phyloP scores from a whole-genome alignment of 2,113 vertebrate genomes.

The Etia nguti region DNA sequence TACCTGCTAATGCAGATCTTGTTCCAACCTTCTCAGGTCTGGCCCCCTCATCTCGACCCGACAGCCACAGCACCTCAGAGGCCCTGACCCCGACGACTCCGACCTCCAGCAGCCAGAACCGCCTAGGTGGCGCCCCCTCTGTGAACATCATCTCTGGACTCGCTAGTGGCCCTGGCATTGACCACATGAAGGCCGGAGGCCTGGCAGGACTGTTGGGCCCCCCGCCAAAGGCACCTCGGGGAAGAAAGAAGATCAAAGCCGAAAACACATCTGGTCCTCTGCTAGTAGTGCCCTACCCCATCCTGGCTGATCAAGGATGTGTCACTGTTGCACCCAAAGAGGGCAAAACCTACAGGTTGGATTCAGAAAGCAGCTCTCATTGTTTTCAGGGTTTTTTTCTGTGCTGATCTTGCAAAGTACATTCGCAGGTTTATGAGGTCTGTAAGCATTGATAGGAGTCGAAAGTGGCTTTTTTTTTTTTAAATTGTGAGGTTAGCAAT shows the following conservation, averaged over 20 bases:
- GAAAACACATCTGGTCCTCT: conserved; percentile 86
- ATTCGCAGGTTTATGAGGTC: neutral
- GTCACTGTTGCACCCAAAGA: conserved; percentile 86
- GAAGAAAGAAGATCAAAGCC: conserved; percentile 97
- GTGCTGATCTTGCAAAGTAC: neutral
- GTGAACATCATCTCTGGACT: conserved; percentile 94
- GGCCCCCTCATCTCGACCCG: conserved; percentile 79
- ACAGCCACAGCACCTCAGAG: conserved; percentile 80
- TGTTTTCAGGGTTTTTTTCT: neutral
- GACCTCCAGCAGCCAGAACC: conserved; percentile 90
- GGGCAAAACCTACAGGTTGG: conserved; percentile 96
- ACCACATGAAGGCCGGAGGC: conserved; percentile 87
- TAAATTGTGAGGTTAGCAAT: neutral
- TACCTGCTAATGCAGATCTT: neutral
- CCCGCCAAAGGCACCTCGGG: conserved; percentile 82
- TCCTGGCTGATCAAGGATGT: conserved; percentile 82
- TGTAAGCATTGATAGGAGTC: neutral
- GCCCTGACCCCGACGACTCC: conserved; percentile 90
- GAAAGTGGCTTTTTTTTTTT: neutral
- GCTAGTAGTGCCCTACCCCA: conserved; percentile 94
- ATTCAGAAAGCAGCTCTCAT: neutral
- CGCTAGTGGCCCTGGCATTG: conserved; percentile 87
- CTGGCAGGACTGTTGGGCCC: conserved; percentile 88
- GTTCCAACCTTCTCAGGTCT: conserved; percentile 69
- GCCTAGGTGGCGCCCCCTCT: conserved; percentile 84